Conservation (phyloP, 92 coral and sea anemone species). For the Chrysogorgia sp. region DNA sequence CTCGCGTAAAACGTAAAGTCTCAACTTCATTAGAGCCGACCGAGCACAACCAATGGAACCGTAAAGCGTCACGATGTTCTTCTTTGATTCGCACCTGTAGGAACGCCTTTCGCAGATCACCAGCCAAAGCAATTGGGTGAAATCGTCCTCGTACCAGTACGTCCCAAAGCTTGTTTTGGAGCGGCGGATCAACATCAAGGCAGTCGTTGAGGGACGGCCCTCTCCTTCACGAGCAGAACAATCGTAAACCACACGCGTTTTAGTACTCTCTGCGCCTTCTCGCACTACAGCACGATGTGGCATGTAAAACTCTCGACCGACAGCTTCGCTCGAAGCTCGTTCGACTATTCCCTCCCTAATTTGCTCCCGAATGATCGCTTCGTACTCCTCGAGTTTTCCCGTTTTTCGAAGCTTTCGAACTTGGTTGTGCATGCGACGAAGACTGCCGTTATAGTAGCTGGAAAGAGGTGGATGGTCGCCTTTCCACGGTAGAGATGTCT, state of each 20-base stretch:
- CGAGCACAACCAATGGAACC: slow-evolving; percentile 48
- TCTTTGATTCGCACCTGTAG: too few relatives aligned
- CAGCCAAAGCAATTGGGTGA: too few relatives aligned
- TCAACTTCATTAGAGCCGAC: slow-evolving; percentile 41
- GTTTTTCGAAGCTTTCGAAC: slow-evolving; percentile 32
- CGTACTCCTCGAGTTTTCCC: slow-evolving; percentile 45
- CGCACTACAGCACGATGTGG: slow-evolving; percentile 49
- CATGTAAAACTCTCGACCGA: too few relatives aligned
- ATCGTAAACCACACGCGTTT: too few relatives aligned
- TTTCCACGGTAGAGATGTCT: slow-evolving; percentile 41
- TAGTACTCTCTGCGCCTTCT: too few relatives aligned
- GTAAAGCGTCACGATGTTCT: too few relatives aligned
- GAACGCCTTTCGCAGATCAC: too few relatives aligned
- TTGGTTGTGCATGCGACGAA: slow-evolving; percentile 42
- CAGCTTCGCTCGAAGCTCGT: slow-evolving; percentile 40
- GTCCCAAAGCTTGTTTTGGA: too few relatives aligned
- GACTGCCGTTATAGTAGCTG: slow-evolving; percentile 24
- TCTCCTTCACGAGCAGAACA: slow-evolving; percentile 55
- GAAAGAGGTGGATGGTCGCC: slow-evolving; percentile 52
- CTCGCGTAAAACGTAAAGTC: too few relatives aligned
- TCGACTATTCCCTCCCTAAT: slow-evolving; percentile 51
- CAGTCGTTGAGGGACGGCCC: too few relatives aligned
- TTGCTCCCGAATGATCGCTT: slow-evolving; percentile 47
- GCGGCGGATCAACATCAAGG: too few relatives aligned
- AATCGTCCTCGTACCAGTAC: too few relatives aligned